Percentiles rank a stretch among this genome's conserved stretches.
Conservation (phyloP, 2,797 vertebrate genomes). For the Coracias cyanogaster region DNA sequence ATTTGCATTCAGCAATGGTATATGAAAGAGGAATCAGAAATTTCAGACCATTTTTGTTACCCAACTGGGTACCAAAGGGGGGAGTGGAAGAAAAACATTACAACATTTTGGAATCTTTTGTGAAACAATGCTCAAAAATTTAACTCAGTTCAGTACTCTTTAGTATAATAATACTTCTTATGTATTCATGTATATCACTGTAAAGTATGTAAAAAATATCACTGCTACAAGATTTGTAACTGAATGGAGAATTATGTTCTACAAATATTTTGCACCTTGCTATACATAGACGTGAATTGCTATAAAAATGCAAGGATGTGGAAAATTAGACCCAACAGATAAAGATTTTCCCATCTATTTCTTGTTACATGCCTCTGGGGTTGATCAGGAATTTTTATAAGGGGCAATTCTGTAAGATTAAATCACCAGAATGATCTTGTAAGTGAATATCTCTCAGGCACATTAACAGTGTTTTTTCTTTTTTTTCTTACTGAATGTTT, state of each 20-base stretch:
- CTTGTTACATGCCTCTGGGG: neutral
- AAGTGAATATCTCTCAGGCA: neutral
- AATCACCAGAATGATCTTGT: neutral
- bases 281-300: neutral
- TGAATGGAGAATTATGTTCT: neutral
- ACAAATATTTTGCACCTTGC: neutral
- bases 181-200: neutral
- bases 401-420: neutral
- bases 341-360: neutral
- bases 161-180: neutral
- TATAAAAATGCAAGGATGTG: neutral
- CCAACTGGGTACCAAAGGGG: neutral
- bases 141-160: neutral
- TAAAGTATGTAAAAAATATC: neutral
- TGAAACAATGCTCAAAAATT: neutral
- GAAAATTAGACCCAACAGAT: neutral
- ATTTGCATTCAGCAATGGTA: neutral
- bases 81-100: neutral
- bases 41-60: neutral
- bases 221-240: neutral
- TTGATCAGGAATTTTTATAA: neutral
- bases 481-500: neutral
- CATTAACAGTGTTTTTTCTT: neutral
- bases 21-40: neutral
- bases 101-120: neutral